These are phyloP conservation scores for Agrochola lychnidis DNA, from an alignment of 2,888 invertebrate species.

Conservation along the genomic window DNA sequence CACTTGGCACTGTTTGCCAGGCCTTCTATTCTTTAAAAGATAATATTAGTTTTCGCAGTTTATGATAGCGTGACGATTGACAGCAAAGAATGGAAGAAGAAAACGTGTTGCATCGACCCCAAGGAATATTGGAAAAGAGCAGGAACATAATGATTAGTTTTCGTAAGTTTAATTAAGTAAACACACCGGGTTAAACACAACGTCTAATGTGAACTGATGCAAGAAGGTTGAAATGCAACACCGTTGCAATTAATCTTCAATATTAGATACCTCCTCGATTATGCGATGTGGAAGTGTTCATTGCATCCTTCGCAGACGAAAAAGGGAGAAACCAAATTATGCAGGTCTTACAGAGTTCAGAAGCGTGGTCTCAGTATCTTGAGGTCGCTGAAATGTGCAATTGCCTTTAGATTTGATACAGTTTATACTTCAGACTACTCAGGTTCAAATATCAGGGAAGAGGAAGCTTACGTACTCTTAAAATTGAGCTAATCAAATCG, in stretches of 20 bases:
- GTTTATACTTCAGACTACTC: background rate
- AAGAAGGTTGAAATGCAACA: background rate
- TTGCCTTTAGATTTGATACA: constrained; percentile 10
- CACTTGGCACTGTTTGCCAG: constrained; percentile 12
- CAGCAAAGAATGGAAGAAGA: too few relatives aligned
- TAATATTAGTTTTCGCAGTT: background rate
- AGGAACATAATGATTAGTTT: too few relatives aligned
- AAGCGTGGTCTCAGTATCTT: too few relatives aligned
- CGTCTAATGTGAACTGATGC: background rate
- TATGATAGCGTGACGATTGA: too few relatives aligned
- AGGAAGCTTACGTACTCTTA: background rate
- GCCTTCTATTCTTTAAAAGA: background rate
- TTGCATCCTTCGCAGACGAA: too few relatives aligned
- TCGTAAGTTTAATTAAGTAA: too few relatives aligned
- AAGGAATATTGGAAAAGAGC: too few relatives aligned
- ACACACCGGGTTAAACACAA: too few relatives aligned
- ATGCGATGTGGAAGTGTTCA: too few relatives aligned
- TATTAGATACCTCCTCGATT: background rate
- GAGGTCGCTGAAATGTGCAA: background rate
- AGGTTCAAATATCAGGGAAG: constrained; percentile 1
- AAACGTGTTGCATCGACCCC: too few relatives aligned
- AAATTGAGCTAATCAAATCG: background rate
- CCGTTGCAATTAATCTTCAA: background rate
- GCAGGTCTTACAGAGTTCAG: too few relatives aligned
- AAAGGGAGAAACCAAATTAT: too few relatives aligned